Evolutionary conservation across 2,888 invertebrate genomes (phyloP).

Genomic region (Pocota personata): DNA sequence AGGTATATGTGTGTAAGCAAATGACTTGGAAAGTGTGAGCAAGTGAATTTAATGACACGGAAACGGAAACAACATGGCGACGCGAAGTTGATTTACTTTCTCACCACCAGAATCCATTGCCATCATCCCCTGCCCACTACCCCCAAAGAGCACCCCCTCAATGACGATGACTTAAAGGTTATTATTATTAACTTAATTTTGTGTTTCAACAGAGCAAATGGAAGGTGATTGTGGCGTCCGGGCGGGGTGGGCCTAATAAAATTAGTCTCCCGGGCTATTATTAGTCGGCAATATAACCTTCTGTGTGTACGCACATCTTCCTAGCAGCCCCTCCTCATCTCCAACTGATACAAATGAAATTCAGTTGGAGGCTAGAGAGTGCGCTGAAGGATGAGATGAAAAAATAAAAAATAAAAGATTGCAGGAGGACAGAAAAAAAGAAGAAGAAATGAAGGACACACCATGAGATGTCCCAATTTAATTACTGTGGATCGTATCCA

Average conservation of each 20-base stretch:
- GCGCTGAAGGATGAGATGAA: constrained; percentile 42
- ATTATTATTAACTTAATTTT: constrained; percentile 71
- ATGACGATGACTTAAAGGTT: constrained; percentile 64
- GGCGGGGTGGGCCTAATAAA: constrained; percentile 44
- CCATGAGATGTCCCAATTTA: constrained; percentile 80
- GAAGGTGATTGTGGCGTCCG: constrained; percentile 62
- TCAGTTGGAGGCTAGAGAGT: constrained; percentile 61
- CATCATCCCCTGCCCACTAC: not conserved
- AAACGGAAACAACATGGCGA: constrained; percentile 73
- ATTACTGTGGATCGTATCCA: constrained; percentile 82
- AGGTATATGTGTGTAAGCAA: constrained; percentile 47
- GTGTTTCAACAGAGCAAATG: constrained; percentile 56
- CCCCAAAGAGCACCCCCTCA: not conserved
- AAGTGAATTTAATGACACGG: constrained; percentile 71
- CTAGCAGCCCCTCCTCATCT: not conserved
- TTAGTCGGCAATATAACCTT: constrained; percentile 66
- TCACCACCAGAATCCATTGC: not conserved
- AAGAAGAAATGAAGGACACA: constrained; percentile 71
- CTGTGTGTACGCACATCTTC: constrained; percentile 49
- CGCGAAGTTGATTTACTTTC: constrained; percentile 67
- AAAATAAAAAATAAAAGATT: no score
- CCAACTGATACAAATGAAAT: constrained; percentile 58
- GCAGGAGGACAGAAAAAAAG: not conserved
- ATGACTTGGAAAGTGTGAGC: constrained; percentile 73
- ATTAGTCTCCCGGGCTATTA: constrained; percentile 70